phyloP scores from a whole-genome alignment of 2,113 vertebrate species.

The Willisornis vidua region DNA sequence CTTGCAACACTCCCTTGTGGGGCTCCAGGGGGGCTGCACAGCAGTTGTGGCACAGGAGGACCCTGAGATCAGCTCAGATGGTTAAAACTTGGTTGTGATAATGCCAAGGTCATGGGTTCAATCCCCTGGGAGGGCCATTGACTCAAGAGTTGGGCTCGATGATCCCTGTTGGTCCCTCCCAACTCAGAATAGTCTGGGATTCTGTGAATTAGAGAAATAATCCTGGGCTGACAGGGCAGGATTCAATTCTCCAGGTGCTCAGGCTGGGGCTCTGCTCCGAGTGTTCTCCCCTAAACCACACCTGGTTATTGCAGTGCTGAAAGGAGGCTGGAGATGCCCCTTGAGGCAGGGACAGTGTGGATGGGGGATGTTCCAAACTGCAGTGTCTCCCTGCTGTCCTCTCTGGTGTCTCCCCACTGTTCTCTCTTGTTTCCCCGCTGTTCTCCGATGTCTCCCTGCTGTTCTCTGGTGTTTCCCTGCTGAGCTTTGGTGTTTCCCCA shows the following conservation, averaged over 20 bases:
- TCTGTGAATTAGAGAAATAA: too few species aligned
- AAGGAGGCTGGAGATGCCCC: background rate
- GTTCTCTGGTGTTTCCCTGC: too few species aligned
- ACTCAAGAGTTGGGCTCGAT: too few species aligned
- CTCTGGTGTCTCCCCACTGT: background rate
- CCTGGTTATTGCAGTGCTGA: background rate
- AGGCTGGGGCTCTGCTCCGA: background rate
- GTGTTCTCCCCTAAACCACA: background rate
- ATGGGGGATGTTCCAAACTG: background rate
- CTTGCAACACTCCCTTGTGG: background rate
- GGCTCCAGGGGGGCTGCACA: background rate
- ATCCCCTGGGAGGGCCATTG: too few species aligned
- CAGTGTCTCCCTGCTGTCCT: rapidly evolving
- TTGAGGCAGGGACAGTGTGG: rapidly evolving
- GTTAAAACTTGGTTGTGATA: too few species aligned
- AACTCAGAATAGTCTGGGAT: too few species aligned
- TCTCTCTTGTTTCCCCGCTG: background rate
- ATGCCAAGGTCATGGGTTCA: too few species aligned
- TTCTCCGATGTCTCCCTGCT: too few species aligned
- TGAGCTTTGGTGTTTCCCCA: too few species aligned
- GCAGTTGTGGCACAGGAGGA: background rate
- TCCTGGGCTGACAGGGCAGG: background rate
- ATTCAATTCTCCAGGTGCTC: background rate
- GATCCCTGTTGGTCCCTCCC: too few species aligned
- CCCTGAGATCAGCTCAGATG: too few species aligned